Evolutionary conservation across 2,888 invertebrate genomes (phyloP), one percentile per base, ranked within the genome.

Genomic region (Meta bourneti): DNA sequence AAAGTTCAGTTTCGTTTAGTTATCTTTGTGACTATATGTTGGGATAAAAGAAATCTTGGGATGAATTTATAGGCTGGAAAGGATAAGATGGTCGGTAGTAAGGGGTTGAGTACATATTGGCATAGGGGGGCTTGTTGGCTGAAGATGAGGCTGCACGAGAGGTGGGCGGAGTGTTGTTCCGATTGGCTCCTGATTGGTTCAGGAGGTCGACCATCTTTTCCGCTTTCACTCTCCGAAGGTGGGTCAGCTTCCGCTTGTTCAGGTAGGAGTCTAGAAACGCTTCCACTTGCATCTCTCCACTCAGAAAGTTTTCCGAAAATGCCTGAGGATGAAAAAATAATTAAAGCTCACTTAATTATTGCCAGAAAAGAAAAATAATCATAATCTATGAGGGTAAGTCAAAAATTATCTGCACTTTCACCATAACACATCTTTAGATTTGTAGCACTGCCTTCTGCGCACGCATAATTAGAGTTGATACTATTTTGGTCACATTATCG

Each of bases 231-330:
- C 98, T 97, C 82, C 98, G 96, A 93, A 97, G 94, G 94, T 98
- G 98, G 96, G 97, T 97, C 70, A 96, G 94, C 94, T 97, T 97
- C 78, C 99, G 96, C 93, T 96, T 96, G 0, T 96, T 96, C 90
- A 97, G 96, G 95, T 98, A 99, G 90, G 97, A 96, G 92, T 97
- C 97, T 6, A 99, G 95, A 94, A 99, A 99, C 92, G 97, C 96
- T 34, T 99, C 99, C 0, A 96, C 95, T 82, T 96, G 95, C 8
- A 97, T 95, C 86, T 97, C 94, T 9, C 97, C 97, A 16, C 97
- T 96, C 70, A 98, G 96, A 94, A 99, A 98, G 93, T 97, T 96
- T 94, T 97, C 97, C 0, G 98, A 97, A 77, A 97, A 95, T 93
- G 96, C 96, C 95, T 96, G 94, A 34, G 34, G 34, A 34, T 4